Conservation (phyloP, 2,888 invertebrate species). For the Venusia cambrica region DNA sequence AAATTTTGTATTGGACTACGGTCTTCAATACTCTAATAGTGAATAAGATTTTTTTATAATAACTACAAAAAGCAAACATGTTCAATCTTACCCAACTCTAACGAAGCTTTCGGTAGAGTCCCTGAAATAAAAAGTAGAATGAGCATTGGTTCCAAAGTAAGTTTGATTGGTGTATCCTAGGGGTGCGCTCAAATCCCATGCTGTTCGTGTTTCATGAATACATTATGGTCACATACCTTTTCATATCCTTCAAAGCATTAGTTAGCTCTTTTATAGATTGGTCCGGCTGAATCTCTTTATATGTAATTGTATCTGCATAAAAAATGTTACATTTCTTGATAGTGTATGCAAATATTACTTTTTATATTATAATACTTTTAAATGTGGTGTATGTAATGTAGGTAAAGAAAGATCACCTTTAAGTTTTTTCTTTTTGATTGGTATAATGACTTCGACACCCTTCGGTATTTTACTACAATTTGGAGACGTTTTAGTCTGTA, state of each 20-base stretch:
- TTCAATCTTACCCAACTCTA: slow-evolving; percentile 5
- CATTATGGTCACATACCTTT: slow-evolving; percentile 12
- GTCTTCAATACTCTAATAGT: no score
- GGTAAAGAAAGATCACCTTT: background rate
- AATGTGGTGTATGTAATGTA: slow-evolving; percentile 1
- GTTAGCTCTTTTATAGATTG: slow-evolving; percentile 1
- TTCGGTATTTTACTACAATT: no score
- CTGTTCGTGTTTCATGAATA: no score
- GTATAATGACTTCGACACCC: background rate
- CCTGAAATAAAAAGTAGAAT: slow-evolving; percentile 1
- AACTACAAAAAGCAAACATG: slow-evolving; percentile 5
- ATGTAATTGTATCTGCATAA: slow-evolving; percentile 1
- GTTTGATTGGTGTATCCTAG: no score
- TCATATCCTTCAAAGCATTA: slow-evolving; percentile 2
- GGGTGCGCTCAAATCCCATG: no score
- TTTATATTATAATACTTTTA: no score
- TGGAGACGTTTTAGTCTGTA: no score
- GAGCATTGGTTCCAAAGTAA: no score
- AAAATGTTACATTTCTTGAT: no score
- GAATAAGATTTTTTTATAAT: no score
- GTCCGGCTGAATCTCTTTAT: background rate
- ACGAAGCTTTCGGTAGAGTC: slow-evolving; percentile 3
- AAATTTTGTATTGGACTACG: no score
- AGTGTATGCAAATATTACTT: no score
- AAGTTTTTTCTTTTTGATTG: background rate